Percentiles rank a stretch among this genome's conserved stretches.
These are phyloP conservation scores for Seriola aureovittata DNA, from an alignment of 2,113 vertebrate species.

Conservation along the genomic window DNA sequence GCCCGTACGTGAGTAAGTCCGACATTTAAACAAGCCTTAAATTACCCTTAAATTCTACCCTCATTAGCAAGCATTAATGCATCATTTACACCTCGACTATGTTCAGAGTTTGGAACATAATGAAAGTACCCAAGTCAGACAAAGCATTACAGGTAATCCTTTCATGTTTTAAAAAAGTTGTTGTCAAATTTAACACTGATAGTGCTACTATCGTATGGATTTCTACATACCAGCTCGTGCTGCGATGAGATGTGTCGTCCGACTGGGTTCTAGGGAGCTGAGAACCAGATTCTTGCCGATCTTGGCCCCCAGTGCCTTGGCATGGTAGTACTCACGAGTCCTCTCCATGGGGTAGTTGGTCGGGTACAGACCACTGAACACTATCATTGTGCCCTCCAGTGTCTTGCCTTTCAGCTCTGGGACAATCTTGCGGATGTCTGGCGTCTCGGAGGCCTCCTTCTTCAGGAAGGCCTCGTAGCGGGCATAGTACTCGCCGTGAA, in stretches of 20 bases:
- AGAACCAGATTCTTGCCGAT: slow-evolving; percentile 88
- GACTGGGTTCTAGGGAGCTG: slow-evolving; percentile 85
- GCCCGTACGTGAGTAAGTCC: neutral
- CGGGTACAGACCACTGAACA: slow-evolving; percentile 96
- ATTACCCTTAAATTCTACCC: slow-evolving; percentile 6
- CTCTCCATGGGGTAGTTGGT: slow-evolving; percentile 96
- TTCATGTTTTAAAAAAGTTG: neutral
- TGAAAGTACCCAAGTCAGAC: neutral
- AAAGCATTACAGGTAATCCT: neutral
- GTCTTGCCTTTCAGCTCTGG: slow-evolving; percentile 93
- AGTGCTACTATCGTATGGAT: neutral
- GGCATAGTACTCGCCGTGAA: slow-evolving; percentile 93
- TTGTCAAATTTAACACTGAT: neutral
- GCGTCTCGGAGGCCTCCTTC: slow-evolving; percentile 85
- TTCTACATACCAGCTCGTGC: slow-evolving; percentile 90
- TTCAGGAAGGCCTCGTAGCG: slow-evolving; percentile 89
- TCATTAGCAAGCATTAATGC: slow-evolving; percentile 13
- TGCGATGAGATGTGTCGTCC: slow-evolving; percentile 93
- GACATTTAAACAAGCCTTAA: slow-evolving; percentile 17
- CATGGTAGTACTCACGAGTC: slow-evolving; percentile 95
- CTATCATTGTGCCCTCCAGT: slow-evolving; percentile 88
- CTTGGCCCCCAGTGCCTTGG: slow-evolving; percentile 92
- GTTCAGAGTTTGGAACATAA: neutral
- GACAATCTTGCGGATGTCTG: slow-evolving; percentile 94
- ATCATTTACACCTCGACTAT: neutral